Evolutionary conservation across 2,888 invertebrate genomes (phyloP).

Genomic region (Melanargia galathea): DNA sequence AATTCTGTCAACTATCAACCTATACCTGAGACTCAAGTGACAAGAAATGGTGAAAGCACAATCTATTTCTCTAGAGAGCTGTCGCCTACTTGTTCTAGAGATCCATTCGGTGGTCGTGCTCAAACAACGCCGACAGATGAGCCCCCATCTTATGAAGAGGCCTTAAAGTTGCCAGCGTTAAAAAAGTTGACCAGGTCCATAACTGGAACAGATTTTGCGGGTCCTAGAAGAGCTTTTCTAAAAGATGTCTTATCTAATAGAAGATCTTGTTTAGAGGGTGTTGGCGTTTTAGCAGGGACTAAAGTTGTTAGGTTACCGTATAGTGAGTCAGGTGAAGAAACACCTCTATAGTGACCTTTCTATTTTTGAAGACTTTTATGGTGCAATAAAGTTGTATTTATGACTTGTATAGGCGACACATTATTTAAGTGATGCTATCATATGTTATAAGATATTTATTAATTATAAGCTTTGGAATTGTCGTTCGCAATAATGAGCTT

Average conservation of each 20-base stretch:
- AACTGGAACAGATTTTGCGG: slow-evolving; percentile 81
- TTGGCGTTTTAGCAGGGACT: slow-evolving; percentile 70
- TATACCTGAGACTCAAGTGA: slow-evolving; percentile 60
- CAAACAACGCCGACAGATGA: slow-evolving; percentile 81
- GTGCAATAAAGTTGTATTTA: slow-evolving; percentile 63
- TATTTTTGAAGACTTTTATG: slow-evolving; percentile 57
- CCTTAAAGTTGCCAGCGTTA: slow-evolving; percentile 82
- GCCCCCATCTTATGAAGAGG: slow-evolving; percentile 85
- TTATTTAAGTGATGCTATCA: slow-evolving; percentile 38
- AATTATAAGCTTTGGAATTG: slow-evolving; percentile 56
- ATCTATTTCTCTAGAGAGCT: slow-evolving; percentile 71
- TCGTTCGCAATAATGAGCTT: slow-evolving; percentile 38
- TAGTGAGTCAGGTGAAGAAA: slow-evolving; percentile 71
- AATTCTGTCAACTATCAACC: slow-evolving; percentile 63
- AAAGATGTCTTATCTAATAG: slow-evolving; percentile 76
- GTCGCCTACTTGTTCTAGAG: slow-evolving; percentile 80
- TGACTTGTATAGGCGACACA: slow-evolving; percentile 36
- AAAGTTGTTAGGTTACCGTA: slow-evolving; percentile 71
- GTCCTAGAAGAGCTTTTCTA: slow-evolving; percentile 75
- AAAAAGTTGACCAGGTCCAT: slow-evolving; percentile 82
- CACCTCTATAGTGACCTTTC: slow-evolving; percentile 73
- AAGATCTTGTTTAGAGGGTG: slow-evolving; percentile 75
- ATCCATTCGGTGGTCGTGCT: slow-evolving; percentile 83
- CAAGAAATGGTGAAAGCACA: slow-evolving; percentile 57
- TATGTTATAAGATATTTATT: slow-evolving; percentile 44